A percentile compares a stretch with the other conserved stretches of the same genome.
phyloP scores from a whole-genome alignment of 2,113 vertebrate species.

The Sigmodon hispidus region DNA sequence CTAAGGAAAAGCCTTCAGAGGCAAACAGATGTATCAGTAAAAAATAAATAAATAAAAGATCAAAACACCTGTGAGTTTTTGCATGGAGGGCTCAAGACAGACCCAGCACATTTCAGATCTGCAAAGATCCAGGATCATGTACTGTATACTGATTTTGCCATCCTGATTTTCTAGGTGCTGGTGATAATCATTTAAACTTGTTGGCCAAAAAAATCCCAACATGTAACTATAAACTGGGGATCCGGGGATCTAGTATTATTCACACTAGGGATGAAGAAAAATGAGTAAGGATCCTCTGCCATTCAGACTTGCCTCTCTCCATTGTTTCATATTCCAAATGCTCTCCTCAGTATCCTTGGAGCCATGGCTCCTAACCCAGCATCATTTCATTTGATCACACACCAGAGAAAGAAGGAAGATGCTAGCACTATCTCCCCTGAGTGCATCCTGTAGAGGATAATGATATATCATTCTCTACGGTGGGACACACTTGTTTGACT shows the following conservation, averaged over 20 bases:
- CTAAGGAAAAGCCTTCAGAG: conserved; percentile 3
- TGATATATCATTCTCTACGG: neutral
- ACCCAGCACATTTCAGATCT: neutral
- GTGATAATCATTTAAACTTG: neutral
- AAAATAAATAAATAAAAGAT: neutral
- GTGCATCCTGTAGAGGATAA: neutral
- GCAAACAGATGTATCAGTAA: neutral
- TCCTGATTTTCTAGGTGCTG: neutral
- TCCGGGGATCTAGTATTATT: rapidly evolving
- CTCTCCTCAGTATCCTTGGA: neutral
- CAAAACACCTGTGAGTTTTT: neutral
- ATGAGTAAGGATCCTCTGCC: neutral
- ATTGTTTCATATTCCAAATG: neutral
- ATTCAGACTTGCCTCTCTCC: neutral
- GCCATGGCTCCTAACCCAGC: neutral
- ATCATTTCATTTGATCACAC: neutral
- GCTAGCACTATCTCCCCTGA: neutral
- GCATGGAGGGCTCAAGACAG: neutral
- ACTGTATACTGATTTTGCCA: neutral
- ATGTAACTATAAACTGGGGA: neutral
- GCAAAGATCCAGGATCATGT: neutral
- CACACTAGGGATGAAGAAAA: neutral
- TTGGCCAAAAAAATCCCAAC: neutral
- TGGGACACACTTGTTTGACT: neutral
- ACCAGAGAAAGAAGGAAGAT: neutral